Evolutionary conservation across 2,113 vertebrate genomes (phyloP), one percentile per base, ranked within the genome.

Genomic region (Hippocampus comes): DNA sequence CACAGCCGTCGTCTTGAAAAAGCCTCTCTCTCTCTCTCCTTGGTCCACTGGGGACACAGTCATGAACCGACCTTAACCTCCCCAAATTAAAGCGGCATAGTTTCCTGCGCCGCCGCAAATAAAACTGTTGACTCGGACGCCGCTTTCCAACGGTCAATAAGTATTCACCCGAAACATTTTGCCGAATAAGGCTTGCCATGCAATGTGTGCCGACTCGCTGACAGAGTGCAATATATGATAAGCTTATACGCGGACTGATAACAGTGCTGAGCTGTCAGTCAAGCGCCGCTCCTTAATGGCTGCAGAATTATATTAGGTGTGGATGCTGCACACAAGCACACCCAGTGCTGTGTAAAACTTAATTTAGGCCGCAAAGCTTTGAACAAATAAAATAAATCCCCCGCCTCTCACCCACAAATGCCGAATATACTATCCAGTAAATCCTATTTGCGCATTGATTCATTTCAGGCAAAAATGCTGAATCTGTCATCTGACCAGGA

Each of bases 1-100:
- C 85, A 88, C 85, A 88, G 88, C 85, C 30, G 78, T 77, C 70
- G 82, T 83, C 87, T 90, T 88, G 86, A 87, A 91, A 90, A 90
- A 87, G 86, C 79, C 81, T 83, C 78, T 78, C 76, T 78, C 72
- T 63, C 56, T 30, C 57, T 34, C 43, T 49, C 43, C 75, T 79
- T 77, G 88, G 88, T 83, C 88, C 87, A 86, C 75, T 56, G 75
- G 73, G 82, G 86, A 85, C 82, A 82, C 82, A 89, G 12, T 15
- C n/a, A 21, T 15, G 42, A 25, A 10, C n/a, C 43, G 10, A 46
- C 43, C 43, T 27, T 66, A 46, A 48, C 43, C 64, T 27, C 64
- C 1, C 6, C 63, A 51, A 51, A 78, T 51, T 21, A 23, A 67
- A 74, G 71, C 21, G 5, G 12, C 27, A 18, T 15, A 2, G 12